Evolutionary conservation across 2,113 vertebrate species (phyloP).

Genomic region (Sylvietta virens): DNA sequence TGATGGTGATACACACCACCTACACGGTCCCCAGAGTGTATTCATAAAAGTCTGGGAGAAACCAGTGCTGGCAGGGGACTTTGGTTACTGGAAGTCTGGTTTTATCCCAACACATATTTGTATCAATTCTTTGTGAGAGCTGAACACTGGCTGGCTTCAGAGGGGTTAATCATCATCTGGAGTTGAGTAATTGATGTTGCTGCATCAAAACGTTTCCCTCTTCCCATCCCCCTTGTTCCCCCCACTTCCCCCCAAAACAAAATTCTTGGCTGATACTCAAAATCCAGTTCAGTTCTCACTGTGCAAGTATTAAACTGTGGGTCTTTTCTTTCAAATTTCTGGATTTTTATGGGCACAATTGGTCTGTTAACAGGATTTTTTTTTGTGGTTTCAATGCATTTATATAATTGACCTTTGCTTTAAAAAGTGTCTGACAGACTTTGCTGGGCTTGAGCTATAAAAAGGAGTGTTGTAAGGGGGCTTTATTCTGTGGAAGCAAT

Average conservation of each 20-base stretch:
- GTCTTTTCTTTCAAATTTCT: constrained; percentile 57
- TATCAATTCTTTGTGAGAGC: neutral
- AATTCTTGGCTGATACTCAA: constrained; percentile 51
- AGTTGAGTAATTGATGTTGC: constrained; percentile 1
- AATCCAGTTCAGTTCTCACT: constrained; percentile 27
- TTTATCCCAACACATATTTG: neutral
- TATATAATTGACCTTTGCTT: constrained; percentile 74
- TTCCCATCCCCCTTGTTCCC: neutral
- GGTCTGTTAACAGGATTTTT: constrained; percentile 56
- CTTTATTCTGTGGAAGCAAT: constrained; percentile 68
- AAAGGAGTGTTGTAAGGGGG: constrained; percentile 67
- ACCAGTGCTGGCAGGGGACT: neutral
- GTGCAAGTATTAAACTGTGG: constrained; percentile 47
- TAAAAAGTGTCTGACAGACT: constrained; percentile 61
- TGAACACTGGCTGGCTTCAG: neutral
- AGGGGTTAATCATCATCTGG: constrained; percentile 26
- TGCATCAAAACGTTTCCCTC: constrained; percentile 34
- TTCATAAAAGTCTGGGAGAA: neutral
- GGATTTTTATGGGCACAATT: constrained; percentile 55
- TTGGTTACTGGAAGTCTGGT: neutral
- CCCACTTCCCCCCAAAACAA: neutral
- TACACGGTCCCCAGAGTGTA: neutral
- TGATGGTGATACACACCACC: neutral
- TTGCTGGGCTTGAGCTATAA: constrained; percentile 59
- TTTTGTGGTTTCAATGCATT: constrained; percentile 37